Evolutionary conservation across 2,888 invertebrate species (phyloP).

Genomic region (Noctua janthe): DNA sequence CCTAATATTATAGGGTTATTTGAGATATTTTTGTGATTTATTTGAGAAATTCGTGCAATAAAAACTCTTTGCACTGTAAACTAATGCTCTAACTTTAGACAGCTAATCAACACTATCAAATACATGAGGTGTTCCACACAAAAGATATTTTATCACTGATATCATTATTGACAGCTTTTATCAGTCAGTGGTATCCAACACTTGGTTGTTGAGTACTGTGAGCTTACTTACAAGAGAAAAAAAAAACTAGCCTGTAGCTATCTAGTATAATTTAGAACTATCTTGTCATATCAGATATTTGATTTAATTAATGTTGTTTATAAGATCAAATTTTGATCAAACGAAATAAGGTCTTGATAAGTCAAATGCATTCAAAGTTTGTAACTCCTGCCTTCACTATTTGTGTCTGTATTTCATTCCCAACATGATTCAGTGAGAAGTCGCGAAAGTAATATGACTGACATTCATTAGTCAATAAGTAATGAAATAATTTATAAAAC

Average conservation of each 20-base stretch:
- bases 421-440: slow-evolving; percentile 23
- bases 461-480: slow-evolving; percentile 3
- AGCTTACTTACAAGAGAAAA: not conserved
- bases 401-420: slow-evolving; percentile 9
- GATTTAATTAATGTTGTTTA: not conserved
- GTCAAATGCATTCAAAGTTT: slow-evolving; percentile 18
- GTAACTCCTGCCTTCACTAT: slow-evolving; percentile 32
- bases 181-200: slow-evolving; percentile 71
- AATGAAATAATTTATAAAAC: not conserved
- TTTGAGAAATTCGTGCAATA: not conserved
- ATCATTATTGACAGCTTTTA: slow-evolving; percentile 68
- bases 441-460: slow-evolving; percentile 6
- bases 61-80: not conserved
- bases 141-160: slow-evolving; percentile 62
- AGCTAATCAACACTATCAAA: slow-evolving; percentile 40
- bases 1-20: not conserved
- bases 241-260: not conserved
- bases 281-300: not conserved
- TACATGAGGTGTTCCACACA: slow-evolving; percentile 45
- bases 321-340: not conserved
- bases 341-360: not conserved
- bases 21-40: not conserved
- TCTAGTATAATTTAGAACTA: not conserved
- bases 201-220: slow-evolving; percentile 39
- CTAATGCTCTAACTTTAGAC: not conserved